phyloP scores from a whole-genome alignment of 2,888 invertebrate genomes.

The Rugalucina vietnamica region DNA sequence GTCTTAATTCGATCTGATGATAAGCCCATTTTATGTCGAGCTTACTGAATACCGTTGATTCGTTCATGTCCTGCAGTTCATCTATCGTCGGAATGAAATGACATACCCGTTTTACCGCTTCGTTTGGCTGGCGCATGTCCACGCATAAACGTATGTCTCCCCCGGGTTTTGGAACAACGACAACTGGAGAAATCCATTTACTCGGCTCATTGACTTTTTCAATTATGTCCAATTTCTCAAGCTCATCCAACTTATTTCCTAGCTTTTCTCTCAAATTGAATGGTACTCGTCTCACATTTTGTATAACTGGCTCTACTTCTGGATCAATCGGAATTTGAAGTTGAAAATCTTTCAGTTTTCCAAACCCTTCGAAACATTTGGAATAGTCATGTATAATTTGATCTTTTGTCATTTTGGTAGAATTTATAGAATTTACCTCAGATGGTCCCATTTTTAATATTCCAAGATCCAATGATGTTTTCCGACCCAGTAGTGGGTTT shows the following conservation, averaged over 20 bases:
- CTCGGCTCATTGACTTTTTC: conserved; percentile 36
- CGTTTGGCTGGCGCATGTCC: conserved; percentile 48
- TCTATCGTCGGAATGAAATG: conserved; percentile 43
- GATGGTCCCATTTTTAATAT: conserved; percentile 16
- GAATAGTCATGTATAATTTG: not conserved
- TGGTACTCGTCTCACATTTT: conserved; percentile 6
- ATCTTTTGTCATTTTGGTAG: no score
- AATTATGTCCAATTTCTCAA: conserved; percentile 31
- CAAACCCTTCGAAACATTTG: conserved; percentile 4
- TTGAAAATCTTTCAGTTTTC: conserved; percentile 26
- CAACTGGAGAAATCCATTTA: conserved; percentile 36
- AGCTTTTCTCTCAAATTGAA: no score
- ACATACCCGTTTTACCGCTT: conserved; percentile 30
- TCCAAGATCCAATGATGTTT: conserved; percentile 20
- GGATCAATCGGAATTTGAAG: conserved; percentile 3
- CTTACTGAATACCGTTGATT: no score
- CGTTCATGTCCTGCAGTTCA: conserved; percentile 38
- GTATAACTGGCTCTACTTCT: not conserved
- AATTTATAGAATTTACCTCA: not conserved
- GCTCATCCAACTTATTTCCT: conserved; percentile 21
- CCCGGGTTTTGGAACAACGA: conserved; percentile 36
- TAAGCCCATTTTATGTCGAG: conserved; percentile 66
- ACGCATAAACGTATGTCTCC: conserved; percentile 49
- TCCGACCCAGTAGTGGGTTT: conserved; percentile 2
- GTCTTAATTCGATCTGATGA: conserved; percentile 50